Conservation (phyloP, 2,888 invertebrate species). For the Eristalis intricaria region DNA sequence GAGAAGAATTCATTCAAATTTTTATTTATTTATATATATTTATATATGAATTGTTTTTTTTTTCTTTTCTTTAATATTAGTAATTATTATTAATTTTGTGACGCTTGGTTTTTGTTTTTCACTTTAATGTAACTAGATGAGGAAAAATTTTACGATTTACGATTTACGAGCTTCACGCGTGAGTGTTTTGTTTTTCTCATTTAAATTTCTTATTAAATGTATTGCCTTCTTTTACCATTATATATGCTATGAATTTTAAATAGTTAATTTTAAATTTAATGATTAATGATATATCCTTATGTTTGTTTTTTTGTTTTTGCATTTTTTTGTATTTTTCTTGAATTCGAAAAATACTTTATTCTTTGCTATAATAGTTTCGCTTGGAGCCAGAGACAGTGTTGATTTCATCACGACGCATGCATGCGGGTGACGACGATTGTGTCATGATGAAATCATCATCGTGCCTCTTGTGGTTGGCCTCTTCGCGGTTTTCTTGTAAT, state of each 20-base stretch:
- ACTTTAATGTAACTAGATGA: constrained; percentile 67
- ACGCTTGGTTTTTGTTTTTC: not conserved
- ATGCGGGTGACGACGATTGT: not conserved
- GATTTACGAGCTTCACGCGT: constrained; percentile 7
- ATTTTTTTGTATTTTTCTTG: constrained; percentile 30
- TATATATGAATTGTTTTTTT: not conserved
- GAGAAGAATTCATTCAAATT: constrained; percentile 34
- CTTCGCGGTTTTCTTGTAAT: constrained; percentile 67
- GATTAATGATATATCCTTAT: constrained; percentile 62
- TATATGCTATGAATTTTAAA: constrained; percentile 67
- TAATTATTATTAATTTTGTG: constrained; percentile 51
- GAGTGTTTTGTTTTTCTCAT: constrained; percentile 52
- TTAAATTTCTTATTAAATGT: constrained; percentile 70
- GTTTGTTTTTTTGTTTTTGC: constrained; percentile 30
- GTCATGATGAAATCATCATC: constrained; percentile 31
- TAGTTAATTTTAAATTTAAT: constrained; percentile 67
- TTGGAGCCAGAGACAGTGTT: constrained; percentile 24
- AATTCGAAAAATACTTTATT: constrained; percentile 45
- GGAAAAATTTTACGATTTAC: constrained; percentile 64
- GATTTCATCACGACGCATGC: constrained; percentile 25
- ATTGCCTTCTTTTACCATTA: constrained; percentile 73
- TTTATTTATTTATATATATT: constrained; percentile 47
- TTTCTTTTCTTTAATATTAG: constrained; percentile 39
- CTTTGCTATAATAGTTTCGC: constrained; percentile 60
- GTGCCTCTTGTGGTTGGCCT: not conserved